Percentiles rank a stretch among this genome's conserved stretches.
These are phyloP conservation scores for Ptycholaimellus sp. DNA, from an alignment of 2,888 invertebrate genomes.

Conservation along the genomic window DNA sequence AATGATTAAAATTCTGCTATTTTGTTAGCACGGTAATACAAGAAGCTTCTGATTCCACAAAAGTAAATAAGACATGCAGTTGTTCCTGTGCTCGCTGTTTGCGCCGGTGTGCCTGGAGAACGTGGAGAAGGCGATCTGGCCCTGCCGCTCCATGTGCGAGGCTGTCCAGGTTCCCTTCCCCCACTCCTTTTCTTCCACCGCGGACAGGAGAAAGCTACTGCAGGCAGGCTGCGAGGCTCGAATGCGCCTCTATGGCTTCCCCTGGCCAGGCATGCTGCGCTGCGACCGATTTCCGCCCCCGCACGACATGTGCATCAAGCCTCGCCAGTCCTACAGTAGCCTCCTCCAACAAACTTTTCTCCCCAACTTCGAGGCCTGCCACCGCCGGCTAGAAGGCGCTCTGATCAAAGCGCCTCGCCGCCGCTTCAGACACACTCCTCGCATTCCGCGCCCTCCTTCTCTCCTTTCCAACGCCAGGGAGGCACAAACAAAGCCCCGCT, in stretches of 20 bases:
- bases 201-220: neutral
- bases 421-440: too few species aligned
- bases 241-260: conserved; percentile 38
- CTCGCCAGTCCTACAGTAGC: too few species aligned
- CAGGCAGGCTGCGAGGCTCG: conserved; percentile 34
- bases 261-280: conserved; percentile 40
- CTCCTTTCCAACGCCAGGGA: too few species aligned
- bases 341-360: too few species aligned
- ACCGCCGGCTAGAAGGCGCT: too few species aligned
- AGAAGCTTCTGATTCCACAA: neutral
- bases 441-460: too few species aligned
- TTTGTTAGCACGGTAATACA: too few species aligned
- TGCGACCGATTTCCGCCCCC: conserved; percentile 39
- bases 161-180: conserved; percentile 35
- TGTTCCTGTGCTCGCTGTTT: conserved; percentile 42
- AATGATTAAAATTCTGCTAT: too few species aligned
- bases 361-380: too few species aligned
- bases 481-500: too few species aligned
- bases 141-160: conserved; percentile 39
- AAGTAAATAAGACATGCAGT: conserved; percentile 19
- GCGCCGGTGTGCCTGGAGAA: conserved; percentile 39
- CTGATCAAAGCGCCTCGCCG: too few species aligned
- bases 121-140: conserved; percentile 32
- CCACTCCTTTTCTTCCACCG: neutral
- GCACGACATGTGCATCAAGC: conserved; percentile 39